Conservation (phyloP, 2,888 invertebrate species). For the Erannis defoliaria region DNA sequence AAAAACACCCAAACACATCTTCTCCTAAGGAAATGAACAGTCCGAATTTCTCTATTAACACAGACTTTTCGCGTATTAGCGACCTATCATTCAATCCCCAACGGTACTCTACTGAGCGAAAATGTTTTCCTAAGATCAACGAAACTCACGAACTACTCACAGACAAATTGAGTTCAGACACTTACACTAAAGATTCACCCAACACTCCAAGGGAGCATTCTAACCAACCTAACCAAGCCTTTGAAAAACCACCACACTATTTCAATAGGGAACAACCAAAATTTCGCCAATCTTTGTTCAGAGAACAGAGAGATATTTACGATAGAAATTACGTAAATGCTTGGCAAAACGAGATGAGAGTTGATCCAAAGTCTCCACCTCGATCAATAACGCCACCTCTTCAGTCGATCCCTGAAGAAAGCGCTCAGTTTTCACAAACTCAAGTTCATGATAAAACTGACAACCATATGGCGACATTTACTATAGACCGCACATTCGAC, state of each 20-base stretch:
- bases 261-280: slow-evolving; percentile 65
- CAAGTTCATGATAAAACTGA: slow-evolving; percentile 66
- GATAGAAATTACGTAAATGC: slow-evolving; percentile 63
- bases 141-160: slow-evolving; percentile 72
- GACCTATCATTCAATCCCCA: slow-evolving; percentile 78
- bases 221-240: slow-evolving; percentile 48
- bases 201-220: slow-evolving; percentile 63
- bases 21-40: slow-evolving; percentile 80
- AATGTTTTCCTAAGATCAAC: slow-evolving; percentile 66
- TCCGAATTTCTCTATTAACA: slow-evolving; percentile 81
- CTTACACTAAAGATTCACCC: slow-evolving; percentile 84
- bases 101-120: slow-evolving; percentile 80
- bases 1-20: slow-evolving; percentile 80
- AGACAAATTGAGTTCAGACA: slow-evolving; percentile 78
- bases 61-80: slow-evolving; percentile 80
- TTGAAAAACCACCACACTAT: slow-evolving; percentile 63
- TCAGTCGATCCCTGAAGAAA: slow-evolving; percentile 83
- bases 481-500: slow-evolving; percentile 78
- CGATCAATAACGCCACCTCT: slow-evolving; percentile 75
- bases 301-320: slow-evolving; percentile 62
- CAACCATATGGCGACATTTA: slow-evolving; percentile 71
- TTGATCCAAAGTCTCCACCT: slow-evolving; percentile 68
- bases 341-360: slow-evolving; percentile 69
- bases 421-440: slow-evolving; percentile 68
- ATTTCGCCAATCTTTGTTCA: slow-evolving; percentile 76